phyloP scores from a whole-genome alignment of 2,113 vertebrate genomes.

The Galemys pyrenaicus region DNA sequence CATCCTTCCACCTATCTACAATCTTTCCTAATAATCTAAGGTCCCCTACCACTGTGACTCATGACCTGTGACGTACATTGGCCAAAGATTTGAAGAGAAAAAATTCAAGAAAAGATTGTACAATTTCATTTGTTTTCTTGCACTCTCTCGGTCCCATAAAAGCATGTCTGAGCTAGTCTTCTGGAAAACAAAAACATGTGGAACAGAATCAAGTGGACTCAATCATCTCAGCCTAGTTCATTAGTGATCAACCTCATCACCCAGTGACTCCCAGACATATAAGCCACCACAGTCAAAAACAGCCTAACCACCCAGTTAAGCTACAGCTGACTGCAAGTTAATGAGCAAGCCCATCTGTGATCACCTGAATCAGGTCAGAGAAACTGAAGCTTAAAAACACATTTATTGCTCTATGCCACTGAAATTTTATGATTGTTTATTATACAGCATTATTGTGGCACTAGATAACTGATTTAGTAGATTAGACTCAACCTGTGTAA shows the following conservation, averaged over 20 bases:
- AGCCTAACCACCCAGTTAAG: background rate
- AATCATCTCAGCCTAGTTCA: background rate
- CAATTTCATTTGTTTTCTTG: background rate
- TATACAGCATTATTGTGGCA: background rate
- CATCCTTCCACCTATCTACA: background rate
- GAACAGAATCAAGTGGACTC: background rate
- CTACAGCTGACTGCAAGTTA: background rate
- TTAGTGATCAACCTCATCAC: background rate
- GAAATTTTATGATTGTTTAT: slow-evolving; percentile 48
- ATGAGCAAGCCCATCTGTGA: background rate
- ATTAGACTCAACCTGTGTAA: background rate
- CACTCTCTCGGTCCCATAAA: background rate
- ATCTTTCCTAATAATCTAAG: background rate
- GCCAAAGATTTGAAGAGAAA: background rate
- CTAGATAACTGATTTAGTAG: background rate
- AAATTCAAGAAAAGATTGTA: background rate
- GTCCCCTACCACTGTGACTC: background rate
- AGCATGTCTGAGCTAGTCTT: background rate
- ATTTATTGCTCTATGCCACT: background rate
- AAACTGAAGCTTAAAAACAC: slow-evolving; percentile 16
- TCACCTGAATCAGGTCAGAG: background rate
- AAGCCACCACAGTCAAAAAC: background rate
- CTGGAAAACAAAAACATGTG: background rate
- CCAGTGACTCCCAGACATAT: background rate
- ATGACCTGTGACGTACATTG: background rate